Conservation (phyloP, 2,888 invertebrate species). For the Trisateles emortualis region DNA sequence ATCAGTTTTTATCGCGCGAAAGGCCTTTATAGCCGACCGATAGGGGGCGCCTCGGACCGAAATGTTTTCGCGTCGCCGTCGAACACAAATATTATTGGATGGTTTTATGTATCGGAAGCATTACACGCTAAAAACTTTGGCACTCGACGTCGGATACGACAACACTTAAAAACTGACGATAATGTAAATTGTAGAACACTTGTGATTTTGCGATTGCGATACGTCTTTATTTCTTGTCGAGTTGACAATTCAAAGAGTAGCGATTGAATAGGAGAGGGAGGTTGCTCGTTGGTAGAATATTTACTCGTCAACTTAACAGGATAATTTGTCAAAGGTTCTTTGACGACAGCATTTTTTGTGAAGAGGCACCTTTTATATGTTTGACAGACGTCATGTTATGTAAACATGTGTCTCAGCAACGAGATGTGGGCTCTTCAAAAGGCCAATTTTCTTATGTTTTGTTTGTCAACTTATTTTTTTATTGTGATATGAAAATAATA, state of each 20-base stretch:
- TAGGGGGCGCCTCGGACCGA: slow-evolving; percentile 72
- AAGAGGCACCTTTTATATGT: slow-evolving; percentile 67
- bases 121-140: slow-evolving; percentile 83
- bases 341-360: slow-evolving; percentile 66
- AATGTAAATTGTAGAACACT: slow-evolving; percentile 56
- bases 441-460: slow-evolving; percentile 34
- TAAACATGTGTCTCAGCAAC: slow-evolving; percentile 66
- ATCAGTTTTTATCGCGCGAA: slow-evolving; percentile 87
- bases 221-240: slow-evolving; percentile 47
- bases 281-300: slow-evolving; percentile 46
- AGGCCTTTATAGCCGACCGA: slow-evolving; percentile 86
- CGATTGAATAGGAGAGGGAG: slow-evolving; percentile 29
- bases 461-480: slow-evolving; percentile 34
- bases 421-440: slow-evolving; percentile 59
- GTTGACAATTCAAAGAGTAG: slow-evolving; percentile 45
- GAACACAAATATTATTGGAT: slow-evolving; percentile 83
- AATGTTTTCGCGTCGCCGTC: slow-evolving; percentile 81
- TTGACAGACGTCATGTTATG: slow-evolving; percentile 74
- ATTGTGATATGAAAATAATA: slow-evolving; percentile 30
- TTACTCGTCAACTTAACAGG: slow-evolving; percentile 70
- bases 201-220: slow-evolving; percentile 35
- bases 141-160: slow-evolving; percentile 66
- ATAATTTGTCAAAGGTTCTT: slow-evolving; percentile 82
- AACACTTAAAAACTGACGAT: slow-evolving; percentile 66
- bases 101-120: slow-evolving; percentile 85